Conservation (phyloP, 2,888 invertebrate species). For the Petrolisthes manimaculis region DNA sequence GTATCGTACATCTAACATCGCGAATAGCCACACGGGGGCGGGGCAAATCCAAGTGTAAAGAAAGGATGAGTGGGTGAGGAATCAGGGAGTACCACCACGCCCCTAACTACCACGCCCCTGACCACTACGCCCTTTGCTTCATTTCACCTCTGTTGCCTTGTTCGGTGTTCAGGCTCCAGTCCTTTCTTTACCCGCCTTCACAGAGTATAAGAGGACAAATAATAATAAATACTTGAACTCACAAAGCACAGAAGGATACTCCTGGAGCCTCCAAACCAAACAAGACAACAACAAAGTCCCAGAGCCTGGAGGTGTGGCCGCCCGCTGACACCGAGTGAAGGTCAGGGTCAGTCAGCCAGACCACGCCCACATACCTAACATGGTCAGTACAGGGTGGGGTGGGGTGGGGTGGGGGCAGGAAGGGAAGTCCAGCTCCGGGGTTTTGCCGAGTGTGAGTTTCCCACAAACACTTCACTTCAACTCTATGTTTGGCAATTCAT, state of each 20-base stretch:
- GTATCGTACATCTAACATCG: conserved; percentile 49
- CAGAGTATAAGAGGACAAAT: too few species aligned
- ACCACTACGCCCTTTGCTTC: conserved; percentile 26
- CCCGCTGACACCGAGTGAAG: neutral
- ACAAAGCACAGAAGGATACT: too few species aligned
- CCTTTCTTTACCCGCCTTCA: too few species aligned
- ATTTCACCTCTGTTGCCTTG: neutral
- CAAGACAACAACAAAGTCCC: neutral
- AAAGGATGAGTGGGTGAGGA: neutral
- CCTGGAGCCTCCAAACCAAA: too few species aligned
- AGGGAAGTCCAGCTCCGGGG: neutral
- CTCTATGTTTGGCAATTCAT: too few species aligned
- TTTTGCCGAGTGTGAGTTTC: too few species aligned
- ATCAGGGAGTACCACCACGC: neutral
- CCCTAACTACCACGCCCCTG: neutral
- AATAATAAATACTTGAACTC: too few species aligned
- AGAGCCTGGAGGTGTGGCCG: neutral
- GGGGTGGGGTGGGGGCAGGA: neutral
- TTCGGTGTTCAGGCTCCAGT: too few species aligned
- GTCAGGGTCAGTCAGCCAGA: neutral
- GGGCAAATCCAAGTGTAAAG: conserved; percentile 33
- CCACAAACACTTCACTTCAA: too few species aligned
- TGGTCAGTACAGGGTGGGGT: neutral
- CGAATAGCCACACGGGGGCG: conserved; percentile 35
- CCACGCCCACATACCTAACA: neutral